Percentiles rank a stretch among this genome's conserved stretches.
phyloP scores from a whole-genome alignment of 1,140 invertebrate species.

The Tetramorium simillimum region DNA sequence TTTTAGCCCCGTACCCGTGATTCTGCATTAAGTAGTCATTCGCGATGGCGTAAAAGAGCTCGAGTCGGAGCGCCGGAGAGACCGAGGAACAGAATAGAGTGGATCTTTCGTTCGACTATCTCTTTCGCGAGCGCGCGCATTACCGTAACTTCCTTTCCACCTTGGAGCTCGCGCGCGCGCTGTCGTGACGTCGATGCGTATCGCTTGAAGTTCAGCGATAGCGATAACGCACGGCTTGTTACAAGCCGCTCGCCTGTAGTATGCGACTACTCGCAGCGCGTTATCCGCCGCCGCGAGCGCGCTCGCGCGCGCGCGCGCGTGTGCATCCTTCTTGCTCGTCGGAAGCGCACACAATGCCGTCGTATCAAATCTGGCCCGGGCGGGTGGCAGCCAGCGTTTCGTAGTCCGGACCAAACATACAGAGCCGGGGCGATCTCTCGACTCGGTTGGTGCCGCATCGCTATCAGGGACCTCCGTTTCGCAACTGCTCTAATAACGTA shows the following conservation, averaged over 20 bases:
- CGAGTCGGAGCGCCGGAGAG: not conserved
- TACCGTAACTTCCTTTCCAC: not conserved
- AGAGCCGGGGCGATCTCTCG: slow-evolving; percentile 65
- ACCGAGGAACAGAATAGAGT: slow-evolving; percentile 2
- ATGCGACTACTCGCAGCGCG: not conserved
- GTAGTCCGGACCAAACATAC: slow-evolving; percentile 57
- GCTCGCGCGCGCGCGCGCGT: too few species aligned
- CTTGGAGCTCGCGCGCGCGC: not conserved
- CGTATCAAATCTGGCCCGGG: slow-evolving; percentile 61
- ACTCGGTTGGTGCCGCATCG: slow-evolving; percentile 46
- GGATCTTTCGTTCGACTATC: not conserved
- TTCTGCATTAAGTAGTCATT: slow-evolving; percentile 54
- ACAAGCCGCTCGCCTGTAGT: not conserved
- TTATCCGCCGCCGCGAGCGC: slow-evolving; percentile 34
- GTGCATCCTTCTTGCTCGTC: slow-evolving; percentile 52
- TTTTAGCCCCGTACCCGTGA: slow-evolving; percentile 24
- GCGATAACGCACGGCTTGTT: slow-evolving; percentile 58
- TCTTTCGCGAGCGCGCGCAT: not conserved
- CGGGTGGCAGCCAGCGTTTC: slow-evolving; percentile 19
- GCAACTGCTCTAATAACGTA: slow-evolving; percentile 78
- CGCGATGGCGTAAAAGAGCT: slow-evolving; percentile 13
- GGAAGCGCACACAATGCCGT: slow-evolving; percentile 47
- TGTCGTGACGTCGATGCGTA: slow-evolving; percentile 9
- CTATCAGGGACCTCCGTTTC: slow-evolving; percentile 77
- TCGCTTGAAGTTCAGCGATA: not conserved